phyloP scores from a whole-genome alignment of 2,113 vertebrate species.

The Tretioscincus oriximinensis region DNA sequence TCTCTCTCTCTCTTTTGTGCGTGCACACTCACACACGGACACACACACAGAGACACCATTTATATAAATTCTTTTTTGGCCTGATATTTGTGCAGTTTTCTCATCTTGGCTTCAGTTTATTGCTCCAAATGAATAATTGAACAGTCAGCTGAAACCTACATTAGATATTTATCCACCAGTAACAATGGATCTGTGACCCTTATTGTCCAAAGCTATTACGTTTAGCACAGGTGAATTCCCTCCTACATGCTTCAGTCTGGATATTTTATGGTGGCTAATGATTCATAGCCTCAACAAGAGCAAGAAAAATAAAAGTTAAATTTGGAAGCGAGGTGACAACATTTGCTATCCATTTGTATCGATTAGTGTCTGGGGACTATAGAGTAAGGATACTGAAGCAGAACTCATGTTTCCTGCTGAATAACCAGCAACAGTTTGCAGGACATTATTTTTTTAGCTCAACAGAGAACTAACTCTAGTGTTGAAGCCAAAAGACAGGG shows the following conservation, averaged over 20 bases:
- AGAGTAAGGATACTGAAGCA: neutral
- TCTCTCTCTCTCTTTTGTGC: neutral
- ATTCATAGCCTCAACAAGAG: neutral
- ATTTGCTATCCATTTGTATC: neutral
- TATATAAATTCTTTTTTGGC: neutral
- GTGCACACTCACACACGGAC: too few relatives aligned
- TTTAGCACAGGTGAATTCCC: neutral
- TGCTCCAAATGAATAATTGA: neutral
- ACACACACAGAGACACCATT: too few relatives aligned
- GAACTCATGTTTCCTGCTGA: slow-evolving; percentile 1
- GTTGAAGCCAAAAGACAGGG: slow-evolving; percentile 48
- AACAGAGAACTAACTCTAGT: slow-evolving; percentile 31
- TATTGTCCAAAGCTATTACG: neutral
- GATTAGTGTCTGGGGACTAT: slow-evolving; percentile 10
- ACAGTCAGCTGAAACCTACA: neutral
- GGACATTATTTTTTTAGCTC: neutral
- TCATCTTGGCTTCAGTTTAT: neutral
- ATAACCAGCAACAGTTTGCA: slow-evolving; percentile 18
- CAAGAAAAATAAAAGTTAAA: neutral
- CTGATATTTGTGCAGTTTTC: neutral
- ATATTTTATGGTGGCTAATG: slow-evolving; percentile 6
- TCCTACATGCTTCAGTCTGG: slow-evolving; percentile 4
- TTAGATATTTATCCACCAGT: neutral
- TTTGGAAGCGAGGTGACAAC: neutral
- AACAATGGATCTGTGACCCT: neutral